Base-by-base conservation (phyloP, 2,113 vertebrate genomes). In the Romanogobio albipinnatus region DNA sequence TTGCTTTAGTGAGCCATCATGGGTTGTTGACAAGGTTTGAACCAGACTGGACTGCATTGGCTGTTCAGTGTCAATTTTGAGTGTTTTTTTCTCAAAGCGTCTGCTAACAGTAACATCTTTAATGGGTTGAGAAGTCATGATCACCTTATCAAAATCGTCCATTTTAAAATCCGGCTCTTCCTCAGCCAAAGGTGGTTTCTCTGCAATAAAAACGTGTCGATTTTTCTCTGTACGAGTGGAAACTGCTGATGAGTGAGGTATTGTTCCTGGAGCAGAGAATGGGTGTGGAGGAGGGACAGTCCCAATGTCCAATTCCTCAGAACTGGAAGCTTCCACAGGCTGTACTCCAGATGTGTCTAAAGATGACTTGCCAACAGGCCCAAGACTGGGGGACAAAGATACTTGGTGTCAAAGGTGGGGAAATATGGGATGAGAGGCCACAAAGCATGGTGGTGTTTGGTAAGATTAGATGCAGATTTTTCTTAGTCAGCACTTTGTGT, bases 351-450 rank as follows among this genome's bases (percentile, higher is more conserved):
- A 64, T 59, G 93, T 89, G 76, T 90, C 88, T 76, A 53, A 62
- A 58, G 89, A 82, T 45, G 19, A 15, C 15, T 58, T 78, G 24
- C 36, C 29, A 49, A 82, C 61, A 59, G 81, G 88, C 81, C 78
- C 81, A 49, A 86, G 87, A 91, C 94, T 95, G 91, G 86, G 82
- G 88, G 90, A 92, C 88, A 95, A 83, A 93, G 89, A 94, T 70
- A 87, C 64, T 45, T 81, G 71, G 49, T 82, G 86, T 94, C 91
- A 94, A 89, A 87, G 81, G 51, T 84, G 61, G 24, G 24, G 26
- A 87, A 47, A 79, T 24, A 62, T 13, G 14, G 43, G 24, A 3
- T 26, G 24, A 33, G n/a, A 61, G 19, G 74, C 59, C 62, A 56
- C 39, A 33, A n/a, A 39, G 76, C 47, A 76, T 53, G 73, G 68